phyloP scores from a whole-genome alignment of 2,888 invertebrate species.

The Trachelus stipa region DNA sequence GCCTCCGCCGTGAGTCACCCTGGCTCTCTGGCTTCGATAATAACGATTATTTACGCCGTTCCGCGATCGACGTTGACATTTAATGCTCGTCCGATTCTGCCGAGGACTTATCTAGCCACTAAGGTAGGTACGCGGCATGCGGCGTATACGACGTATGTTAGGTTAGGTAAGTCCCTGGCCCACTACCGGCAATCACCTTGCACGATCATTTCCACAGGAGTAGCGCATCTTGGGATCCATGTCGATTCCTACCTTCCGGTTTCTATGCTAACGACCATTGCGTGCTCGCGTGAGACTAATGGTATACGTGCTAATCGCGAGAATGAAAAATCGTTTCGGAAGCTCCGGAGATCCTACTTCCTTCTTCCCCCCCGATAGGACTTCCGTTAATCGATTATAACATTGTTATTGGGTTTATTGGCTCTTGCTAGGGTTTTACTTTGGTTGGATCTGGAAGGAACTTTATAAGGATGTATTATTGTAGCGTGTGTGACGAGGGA shows the following conservation, averaged over 20 bases:
- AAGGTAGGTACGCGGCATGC: slow-evolving; percentile 13
- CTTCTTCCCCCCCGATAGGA: not conserved
- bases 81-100: slow-evolving; percentile 43
- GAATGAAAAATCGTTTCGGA: slow-evolving; percentile 53
- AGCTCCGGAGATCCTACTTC: slow-evolving; percentile 30
- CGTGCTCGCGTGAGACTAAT: slow-evolving; percentile 52
- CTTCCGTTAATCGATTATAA: not conserved
- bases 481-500: not conserved
- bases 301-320: slow-evolving; percentile 17
- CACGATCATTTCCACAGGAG: not conserved
- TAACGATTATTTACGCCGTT: slow-evolving; percentile 60
- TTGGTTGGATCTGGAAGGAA: not conserved
- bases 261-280: slow-evolving; percentile 32
- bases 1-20: slow-evolving; percentile 31
- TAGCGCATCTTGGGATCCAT: not conserved
- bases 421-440: not conserved
- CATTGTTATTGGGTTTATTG: not conserved
- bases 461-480: not conserved
- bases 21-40: slow-evolving; percentile 48
- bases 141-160: not conserved
- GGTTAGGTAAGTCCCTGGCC: not conserved
- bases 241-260: not conserved
- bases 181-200: not conserved
- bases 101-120: slow-evolving; percentile 9
- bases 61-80: slow-evolving; percentile 59